Conservation (phyloP, 2,113 vertebrate genomes). For the Microcebus griseorufus region DNA sequence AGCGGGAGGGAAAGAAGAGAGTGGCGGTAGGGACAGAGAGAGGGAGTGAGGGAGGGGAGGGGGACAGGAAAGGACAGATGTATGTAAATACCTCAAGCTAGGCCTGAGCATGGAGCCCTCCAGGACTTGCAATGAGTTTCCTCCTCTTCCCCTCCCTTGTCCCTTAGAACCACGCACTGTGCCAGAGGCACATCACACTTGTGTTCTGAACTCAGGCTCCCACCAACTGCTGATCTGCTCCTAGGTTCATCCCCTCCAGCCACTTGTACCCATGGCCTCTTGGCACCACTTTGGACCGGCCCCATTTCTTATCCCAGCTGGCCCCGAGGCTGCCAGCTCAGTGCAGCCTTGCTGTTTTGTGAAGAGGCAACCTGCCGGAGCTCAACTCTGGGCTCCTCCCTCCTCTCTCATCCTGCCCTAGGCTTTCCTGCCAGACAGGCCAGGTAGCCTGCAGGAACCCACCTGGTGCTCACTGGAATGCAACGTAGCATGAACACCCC, state of each 20-base stretch:
- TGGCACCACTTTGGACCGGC: neutral
- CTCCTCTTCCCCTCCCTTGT: neutral
- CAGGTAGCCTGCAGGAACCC: neutral
- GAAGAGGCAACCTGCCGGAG: neutral
- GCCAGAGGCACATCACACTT: neutral
- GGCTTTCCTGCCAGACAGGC: neutral
- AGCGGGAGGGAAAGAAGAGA: accelerated
- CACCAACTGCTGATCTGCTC: neutral
- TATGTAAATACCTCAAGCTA: neutral
- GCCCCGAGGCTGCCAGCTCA: neutral
- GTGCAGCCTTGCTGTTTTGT: neutral
- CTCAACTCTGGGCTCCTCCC: no score
- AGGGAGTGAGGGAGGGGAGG: accelerated
- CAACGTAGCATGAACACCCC: neutral
- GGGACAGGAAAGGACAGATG: neutral
- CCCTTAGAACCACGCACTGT: accelerated
- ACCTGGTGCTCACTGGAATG: neutral
- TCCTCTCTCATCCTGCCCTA: neutral
- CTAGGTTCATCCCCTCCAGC: neutral
- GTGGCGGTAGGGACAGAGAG: no score
- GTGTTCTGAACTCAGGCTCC: neutral
- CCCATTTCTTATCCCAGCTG: neutral
- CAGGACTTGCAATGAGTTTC: no score
- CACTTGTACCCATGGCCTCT: neutral
- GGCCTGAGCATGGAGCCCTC: neutral